Base-by-base conservation (phyloP, 2,113 vertebrate species). In the Triplophysa siluroides region DNA sequence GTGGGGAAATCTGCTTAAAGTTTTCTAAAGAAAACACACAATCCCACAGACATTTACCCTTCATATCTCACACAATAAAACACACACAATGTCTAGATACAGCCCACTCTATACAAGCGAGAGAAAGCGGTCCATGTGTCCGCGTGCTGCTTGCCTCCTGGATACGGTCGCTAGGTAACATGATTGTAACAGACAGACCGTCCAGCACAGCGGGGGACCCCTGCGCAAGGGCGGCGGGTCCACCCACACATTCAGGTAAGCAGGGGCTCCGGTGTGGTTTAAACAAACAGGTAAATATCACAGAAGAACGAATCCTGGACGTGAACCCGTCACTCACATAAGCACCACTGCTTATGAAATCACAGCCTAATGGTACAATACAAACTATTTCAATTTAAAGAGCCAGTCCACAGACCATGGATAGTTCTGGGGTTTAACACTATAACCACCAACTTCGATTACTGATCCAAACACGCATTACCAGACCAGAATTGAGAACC, bases 131-230 rank as follows among this genome's bases (percentile, higher is more conserved):
- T 66, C 81, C 83, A 75, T 63, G 78, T 86, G 81, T 86, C 79
- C 26, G 76, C 70, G 81, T 81, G 79, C 81, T 76, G 79, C 80
- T 84, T 75, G 77, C 74, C 85, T 85, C 76, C 80, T 83, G 81
- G 88, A 89, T 90, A 87, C 88, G 81, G 89, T 92, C 88, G 92
- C 89, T 89, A 91, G 91, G 91, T 90, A 90, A 88, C 90, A 85
- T 85, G 79, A 66, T 61, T 78, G 76, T 73, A 54, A 56, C 33
- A 82, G 67, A 72, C 79, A 69, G 77, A 87, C 82, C 38, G 60
- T 76, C 60, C 69, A 70, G 54, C 63, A 78, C 64, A 75, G 56
- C 38, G 52, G 58, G 77, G 38, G 74, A 77, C 68, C 67, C 54
- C 8, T 52, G 78, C 10, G 21, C 71, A 60, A 67, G 66, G 58